These are phyloP conservation scores for Xyrauchen texanus DNA, from an alignment of 2,113 vertebrate species.

Conservation along the genomic window DNA sequence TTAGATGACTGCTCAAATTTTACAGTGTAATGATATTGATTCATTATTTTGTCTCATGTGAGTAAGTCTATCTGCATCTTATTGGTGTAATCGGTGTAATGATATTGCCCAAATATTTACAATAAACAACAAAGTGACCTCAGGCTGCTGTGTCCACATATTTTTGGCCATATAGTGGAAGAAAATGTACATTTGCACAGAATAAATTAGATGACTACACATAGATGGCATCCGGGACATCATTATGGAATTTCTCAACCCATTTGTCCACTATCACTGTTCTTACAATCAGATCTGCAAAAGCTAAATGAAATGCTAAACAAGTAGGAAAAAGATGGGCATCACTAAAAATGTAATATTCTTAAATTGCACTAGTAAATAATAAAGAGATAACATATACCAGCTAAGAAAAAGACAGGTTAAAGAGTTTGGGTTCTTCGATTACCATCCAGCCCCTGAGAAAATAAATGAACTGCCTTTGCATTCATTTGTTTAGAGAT, in stretches of 20 bases:
- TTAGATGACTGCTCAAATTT: slow-evolving; percentile 43
- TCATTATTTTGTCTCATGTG: slow-evolving; percentile 33
- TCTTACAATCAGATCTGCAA: neutral
- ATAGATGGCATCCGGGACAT: too few relatives aligned
- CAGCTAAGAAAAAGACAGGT: slow-evolving; percentile 55
- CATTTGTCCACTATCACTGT: too few relatives aligned
- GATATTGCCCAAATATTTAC: slow-evolving; percentile 42
- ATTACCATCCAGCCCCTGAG: slow-evolving; percentile 58
- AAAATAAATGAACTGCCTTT: too few relatives aligned
- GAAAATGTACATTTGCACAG: too few relatives aligned
- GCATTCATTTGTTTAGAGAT: too few relatives aligned
- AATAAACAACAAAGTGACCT: neutral
- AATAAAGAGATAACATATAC: slow-evolving; percentile 59
- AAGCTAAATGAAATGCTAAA: neutral
- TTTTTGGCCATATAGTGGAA: too few relatives aligned
- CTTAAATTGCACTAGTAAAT: slow-evolving; percentile 50
- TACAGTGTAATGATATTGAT: slow-evolving; percentile 43
- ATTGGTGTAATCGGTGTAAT: slow-evolving; percentile 40
- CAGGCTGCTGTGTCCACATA: neutral
- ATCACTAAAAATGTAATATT: slow-evolving; percentile 2
- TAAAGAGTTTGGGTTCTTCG: slow-evolving; percentile 62
- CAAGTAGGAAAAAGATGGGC: neutral
- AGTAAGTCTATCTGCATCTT: slow-evolving; percentile 27
- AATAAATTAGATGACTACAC: too few relatives aligned
- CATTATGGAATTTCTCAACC: too few relatives aligned